These are phyloP conservation scores for Pecten maximus DNA, from an alignment of 2,888 invertebrate species.

Conservation along the genomic window DNA sequence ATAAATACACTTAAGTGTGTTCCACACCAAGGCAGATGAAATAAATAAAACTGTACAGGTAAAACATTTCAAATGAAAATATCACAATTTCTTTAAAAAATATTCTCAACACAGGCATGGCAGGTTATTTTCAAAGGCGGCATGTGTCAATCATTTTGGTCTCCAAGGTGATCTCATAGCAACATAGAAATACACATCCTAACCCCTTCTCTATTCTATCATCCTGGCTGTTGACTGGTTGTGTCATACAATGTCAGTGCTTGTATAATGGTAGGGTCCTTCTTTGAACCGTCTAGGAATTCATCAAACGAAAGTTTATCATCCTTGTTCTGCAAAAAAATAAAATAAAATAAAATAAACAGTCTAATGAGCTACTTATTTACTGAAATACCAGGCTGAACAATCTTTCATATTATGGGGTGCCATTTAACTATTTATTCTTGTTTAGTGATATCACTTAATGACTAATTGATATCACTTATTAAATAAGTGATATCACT, in stretches of 20 bases:
- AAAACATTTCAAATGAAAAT: constrained; percentile 22
- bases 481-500: too few species aligned
- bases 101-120: constrained; percentile 11
- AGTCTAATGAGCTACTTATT: too few species aligned
- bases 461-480: too few species aligned
- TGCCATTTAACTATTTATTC: too few species aligned
- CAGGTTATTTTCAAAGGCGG: neutral
- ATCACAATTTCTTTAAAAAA: constrained; percentile 5
- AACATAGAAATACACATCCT: constrained; percentile 15
- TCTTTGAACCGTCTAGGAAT: constrained; percentile 98
- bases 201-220: neutral
- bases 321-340: constrained; percentile 90
- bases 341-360: too few species aligned
- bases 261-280: constrained; percentile 98
- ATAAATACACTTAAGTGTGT: neutral
- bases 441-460: too few species aligned
- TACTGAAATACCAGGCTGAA: too few species aligned
- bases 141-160: constrained; percentile 30
- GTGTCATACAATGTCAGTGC: constrained; percentile 87
- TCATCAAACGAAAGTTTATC: constrained; percentile 97
- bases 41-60: constrained; percentile 21
- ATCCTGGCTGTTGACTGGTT: constrained; percentile 57
- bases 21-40: constrained; percentile 2
- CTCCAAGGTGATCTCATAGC: constrained; percentile 22
- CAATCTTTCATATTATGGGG: too few species aligned